Base-by-base conservation (phyloP, 2,113 vertebrate species). In the Aplodontia rufa region DNA sequence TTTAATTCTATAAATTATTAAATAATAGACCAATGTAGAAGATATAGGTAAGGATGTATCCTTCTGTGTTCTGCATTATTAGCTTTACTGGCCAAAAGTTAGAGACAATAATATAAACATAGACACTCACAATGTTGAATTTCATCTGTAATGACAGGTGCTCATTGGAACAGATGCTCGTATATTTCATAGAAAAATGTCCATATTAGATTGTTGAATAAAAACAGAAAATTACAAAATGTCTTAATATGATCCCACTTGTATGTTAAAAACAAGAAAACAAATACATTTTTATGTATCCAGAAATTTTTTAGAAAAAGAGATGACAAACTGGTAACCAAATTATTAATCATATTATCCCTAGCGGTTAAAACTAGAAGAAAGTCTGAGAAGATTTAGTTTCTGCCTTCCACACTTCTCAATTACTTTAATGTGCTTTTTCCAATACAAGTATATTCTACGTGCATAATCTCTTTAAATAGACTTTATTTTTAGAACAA, bases 1-100 rank as follows among this genome's bases (percentile, higher is more conserved):
- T 91, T 60, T 24, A 76, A 71, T 83, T 47, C 8, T 71, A 86
- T 72, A 42, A 97, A 75, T 8, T 87, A 94, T 91, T 14, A 19
- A 93, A 49, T 35, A 88, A 81, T 4, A 45, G 35, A 72, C 8
- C 74, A 16, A 91, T 16, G 2, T 37, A 24, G 42, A 17, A 83
- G 16, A 85, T 37, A 40, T 13, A 64, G 12, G 6, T 47, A 83
- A 49, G 20, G 20, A 47, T 40, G 1, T 81, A 37, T 66, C 6
- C 35, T 78, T 69, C 7, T 76, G 9, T n/a, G 42, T 1, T 37
- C 3, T 42, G 8, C 35, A 76, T 78, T 1, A 35, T 7, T 60
- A 78, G 53, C 76, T 82, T 35, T 86, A 49, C 14, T n/a, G 55
- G 13, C 2, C 47, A 86, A 78, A 92, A 79, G 75, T 82, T 40